Base-by-base conservation (phyloP, 2,797 vertebrate genomes). In the Crax fasciolata region DNA sequence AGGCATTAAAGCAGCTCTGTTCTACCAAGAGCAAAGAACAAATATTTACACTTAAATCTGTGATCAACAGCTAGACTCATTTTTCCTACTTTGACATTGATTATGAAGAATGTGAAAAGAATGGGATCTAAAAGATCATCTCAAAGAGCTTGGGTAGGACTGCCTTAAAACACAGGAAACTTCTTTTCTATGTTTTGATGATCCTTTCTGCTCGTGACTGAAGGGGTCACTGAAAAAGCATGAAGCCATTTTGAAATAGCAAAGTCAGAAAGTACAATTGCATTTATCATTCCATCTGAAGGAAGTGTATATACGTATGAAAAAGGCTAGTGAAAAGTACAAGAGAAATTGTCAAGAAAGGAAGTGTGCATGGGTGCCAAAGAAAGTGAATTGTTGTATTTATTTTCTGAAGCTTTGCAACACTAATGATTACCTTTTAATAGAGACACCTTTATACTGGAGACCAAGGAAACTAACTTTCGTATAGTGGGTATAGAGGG, bases 231-330 rank as follows among this genome's bases (percentile, higher is more conserved):
- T 63, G 24, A 49, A 5, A 65, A 62, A 49, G 24, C 0, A 0
- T 1, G 3, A 77, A 84, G 32, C 4, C 44, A 20, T 20, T 5
- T 16, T 61, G 39, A 16, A 79, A 63, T 2, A 51, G 7, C 0
- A 0, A 46, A 30, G 4, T 14, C 6, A 59, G 7, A 19, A 44
- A 48, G 11, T 0, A 0, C 13, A 66, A 28, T n/a, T 17, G 9
- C 7, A 61, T 2, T 24, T 25, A 15, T 14, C 1, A 25, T 61
- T 84, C 48, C 4, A 35, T 10, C 4, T 12, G 18, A 68, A 3
- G 14, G 18, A 66, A 70, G 11, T 1, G 11, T 52, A 14, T 18
- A 12, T 12, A 41, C 3, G 4, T 14, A n/a, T 15, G 8, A 62
- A 48, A 81, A 48, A n/a, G 3, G 1, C 0, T 74, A 32, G 11